Evolutionary conservation across 2,797 vertebrate species (phyloP).

Genomic region (Mormyrops attenuatus): DNA sequence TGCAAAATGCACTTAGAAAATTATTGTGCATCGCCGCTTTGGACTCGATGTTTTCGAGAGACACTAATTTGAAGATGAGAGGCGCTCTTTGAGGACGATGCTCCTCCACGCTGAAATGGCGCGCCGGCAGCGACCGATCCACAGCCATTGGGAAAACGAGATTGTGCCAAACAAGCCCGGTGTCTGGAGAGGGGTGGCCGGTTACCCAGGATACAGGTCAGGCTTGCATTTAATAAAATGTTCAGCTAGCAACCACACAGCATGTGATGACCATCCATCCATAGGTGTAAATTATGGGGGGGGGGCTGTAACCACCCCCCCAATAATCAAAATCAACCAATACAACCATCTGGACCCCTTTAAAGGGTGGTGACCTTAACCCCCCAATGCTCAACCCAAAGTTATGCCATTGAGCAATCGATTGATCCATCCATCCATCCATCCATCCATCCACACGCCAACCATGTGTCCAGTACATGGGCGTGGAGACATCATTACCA

Average conservation of each 20-base stretch:
- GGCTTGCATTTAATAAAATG: not conserved
- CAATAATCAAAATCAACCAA: not conserved
- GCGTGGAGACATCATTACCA: not conserved
- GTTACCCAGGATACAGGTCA: not conserved
- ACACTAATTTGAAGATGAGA: constrained; percentile 20
- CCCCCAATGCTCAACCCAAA: not conserved
- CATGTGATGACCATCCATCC: not conserved
- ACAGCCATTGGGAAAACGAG: not conserved
- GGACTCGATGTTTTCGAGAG: constrained; percentile 1
- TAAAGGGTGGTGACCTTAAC: not conserved
- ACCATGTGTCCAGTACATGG: not conserved
- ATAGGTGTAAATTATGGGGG: not conserved
- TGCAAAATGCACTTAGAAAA: constrained; percentile 20
- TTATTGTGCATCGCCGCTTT: not conserved
- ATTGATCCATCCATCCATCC: not conserved
- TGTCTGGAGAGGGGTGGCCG: not conserved
- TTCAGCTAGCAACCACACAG: not conserved
- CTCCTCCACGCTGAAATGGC: not conserved
- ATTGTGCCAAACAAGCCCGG: not conserved
- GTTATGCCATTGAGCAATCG: not conserved
- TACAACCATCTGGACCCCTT: not conserved
- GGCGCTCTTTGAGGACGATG: not conserved
- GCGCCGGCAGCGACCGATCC: not conserved
- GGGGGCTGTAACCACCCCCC: not conserved
- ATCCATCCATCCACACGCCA: not conserved